Conservation (phyloP, 1,140 invertebrate species). For the Brachionus calyciflorus region DNA sequence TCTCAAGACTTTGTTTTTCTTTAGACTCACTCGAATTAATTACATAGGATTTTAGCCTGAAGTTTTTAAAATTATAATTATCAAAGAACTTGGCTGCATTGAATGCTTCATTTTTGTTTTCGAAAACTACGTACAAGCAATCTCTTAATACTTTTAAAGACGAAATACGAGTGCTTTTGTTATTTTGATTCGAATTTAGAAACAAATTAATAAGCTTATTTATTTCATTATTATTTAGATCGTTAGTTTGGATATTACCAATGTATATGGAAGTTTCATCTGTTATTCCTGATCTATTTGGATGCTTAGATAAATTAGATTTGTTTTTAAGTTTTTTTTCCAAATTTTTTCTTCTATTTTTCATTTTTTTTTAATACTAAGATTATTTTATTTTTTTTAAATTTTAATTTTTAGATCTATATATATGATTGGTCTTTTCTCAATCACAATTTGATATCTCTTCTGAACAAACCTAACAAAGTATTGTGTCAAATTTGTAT, state of each 20-base stretch:
- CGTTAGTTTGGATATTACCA: neutral
- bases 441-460: no score
- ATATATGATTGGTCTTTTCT: no score
- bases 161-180: neutral
- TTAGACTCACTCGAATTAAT: neutral
- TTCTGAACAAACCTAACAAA: no score
- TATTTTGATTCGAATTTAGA: neutral
- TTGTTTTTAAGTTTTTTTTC: no score
- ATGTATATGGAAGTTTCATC: neutral
- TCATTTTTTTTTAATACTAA: no score
- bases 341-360: no score
- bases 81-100: constrained; percentile 9
- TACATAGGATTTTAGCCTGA: neutral
- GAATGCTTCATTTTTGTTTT: constrained; percentile 3
- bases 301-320: no score
- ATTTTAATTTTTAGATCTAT: no score
- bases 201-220: constrained; percentile 24
- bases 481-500: no score
- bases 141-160: neutral
- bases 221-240: neutral
- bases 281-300: no score
- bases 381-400: no score
- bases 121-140: constrained; percentile 4
- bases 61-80: neutral
- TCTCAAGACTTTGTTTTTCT: neutral